Conservation (phyloP, 2,888 invertebrate species). For the Malacosoma neustria region DNA sequence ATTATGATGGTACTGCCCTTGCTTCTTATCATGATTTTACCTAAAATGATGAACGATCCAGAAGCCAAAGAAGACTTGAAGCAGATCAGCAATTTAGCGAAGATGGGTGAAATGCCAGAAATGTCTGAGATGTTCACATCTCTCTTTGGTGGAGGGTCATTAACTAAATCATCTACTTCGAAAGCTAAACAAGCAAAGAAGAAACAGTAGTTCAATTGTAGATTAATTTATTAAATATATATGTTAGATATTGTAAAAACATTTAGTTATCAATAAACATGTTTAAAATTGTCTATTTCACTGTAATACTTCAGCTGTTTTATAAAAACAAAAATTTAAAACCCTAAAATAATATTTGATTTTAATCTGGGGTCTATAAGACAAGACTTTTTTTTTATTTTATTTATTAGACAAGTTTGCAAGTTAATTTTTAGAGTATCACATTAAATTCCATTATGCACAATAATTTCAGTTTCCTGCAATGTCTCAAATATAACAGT, state of each 20-base stretch:
- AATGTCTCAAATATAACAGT: no score
- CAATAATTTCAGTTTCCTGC: no score
- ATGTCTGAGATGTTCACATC: slow-evolving; percentile 96
- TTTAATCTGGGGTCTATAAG: no score
- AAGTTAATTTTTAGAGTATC: no score
- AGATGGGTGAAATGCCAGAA: slow-evolving; percentile 93
- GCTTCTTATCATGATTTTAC: slow-evolving; percentile 91
- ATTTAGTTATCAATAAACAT: slow-evolving; percentile 2
- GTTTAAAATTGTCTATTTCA: neutral
- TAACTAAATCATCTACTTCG: slow-evolving; percentile 53
- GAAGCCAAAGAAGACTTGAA: slow-evolving; percentile 97
- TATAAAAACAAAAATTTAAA: no score
- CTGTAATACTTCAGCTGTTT: no score
- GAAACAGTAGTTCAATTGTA: slow-evolving; percentile 40
- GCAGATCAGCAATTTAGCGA: slow-evolving; percentile 87
- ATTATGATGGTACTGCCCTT: slow-evolving; percentile 97
- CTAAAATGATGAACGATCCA: slow-evolving; percentile 98
- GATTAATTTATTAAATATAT: slow-evolving; percentile 21
- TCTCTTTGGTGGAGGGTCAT: slow-evolving; percentile 83
- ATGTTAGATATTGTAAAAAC: no score
- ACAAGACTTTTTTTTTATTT: no score
- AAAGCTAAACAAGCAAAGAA: slow-evolving; percentile 67
- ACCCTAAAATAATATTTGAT: no score
- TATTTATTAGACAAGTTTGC: no score
- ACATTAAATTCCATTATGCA: no score